Conservation (phyloP, 1,140 invertebrate genomes). For the Whitmania pigra region DNA sequence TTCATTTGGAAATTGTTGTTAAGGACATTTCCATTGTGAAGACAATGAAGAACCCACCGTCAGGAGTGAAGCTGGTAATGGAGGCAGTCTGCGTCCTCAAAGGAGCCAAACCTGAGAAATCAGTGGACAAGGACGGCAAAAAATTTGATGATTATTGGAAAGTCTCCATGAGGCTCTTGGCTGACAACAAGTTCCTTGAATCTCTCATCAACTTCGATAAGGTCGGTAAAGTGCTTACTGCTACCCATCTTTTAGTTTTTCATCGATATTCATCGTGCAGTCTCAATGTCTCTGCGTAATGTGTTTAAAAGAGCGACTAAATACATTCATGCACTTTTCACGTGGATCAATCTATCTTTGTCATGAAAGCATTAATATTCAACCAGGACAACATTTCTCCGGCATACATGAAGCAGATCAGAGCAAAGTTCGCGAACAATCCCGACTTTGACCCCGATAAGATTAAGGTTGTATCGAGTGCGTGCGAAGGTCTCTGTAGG, state of each 20-base stretch:
- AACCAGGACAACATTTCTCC: constrained; percentile 39
- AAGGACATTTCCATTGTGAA: constrained; percentile 43
- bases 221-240: constrained; percentile 27
- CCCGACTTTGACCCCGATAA: constrained; percentile 44
- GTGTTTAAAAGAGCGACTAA: neutral
- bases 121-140: constrained; percentile 41
- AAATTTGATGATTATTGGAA: constrained; percentile 45
- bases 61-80: constrained; percentile 39
- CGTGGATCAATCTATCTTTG: neutral
- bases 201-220: constrained; percentile 40
- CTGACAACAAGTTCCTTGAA: constrained; percentile 44
- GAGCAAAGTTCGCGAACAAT: constrained; percentile 41
- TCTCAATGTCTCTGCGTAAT: neutral
- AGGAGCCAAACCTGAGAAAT: constrained; percentile 40
- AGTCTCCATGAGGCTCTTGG: constrained; percentile 41
- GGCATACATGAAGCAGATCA: constrained; percentile 38
- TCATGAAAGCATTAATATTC: neutral
- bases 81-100: constrained; percentile 43
- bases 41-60: constrained; percentile 41
- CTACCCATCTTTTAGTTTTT: too few relatives aligned
- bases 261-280: too few relatives aligned
- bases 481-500: constrained; percentile 42
- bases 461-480: constrained; percentile 40
- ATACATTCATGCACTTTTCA: neutral
- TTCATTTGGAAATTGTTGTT: neutral